Evolutionary conservation across 2,113 vertebrate species (phyloP).

Genomic region (Apodemus speciosus): DNA sequence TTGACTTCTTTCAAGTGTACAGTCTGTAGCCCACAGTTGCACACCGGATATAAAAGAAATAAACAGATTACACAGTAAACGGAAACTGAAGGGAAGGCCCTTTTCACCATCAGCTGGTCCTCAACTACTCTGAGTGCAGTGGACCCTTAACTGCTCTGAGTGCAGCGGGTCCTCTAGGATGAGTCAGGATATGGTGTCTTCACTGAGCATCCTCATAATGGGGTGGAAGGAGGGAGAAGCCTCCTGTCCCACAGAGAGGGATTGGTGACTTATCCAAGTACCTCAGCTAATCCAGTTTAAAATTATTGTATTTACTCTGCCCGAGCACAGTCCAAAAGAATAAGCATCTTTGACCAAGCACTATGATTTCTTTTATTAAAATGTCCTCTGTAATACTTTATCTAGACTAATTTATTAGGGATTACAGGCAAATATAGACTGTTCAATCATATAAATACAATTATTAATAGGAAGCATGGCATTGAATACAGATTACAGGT

Average conservation of each 20-base stretch:
- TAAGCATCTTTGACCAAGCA: background rate
- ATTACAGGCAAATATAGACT: background rate
- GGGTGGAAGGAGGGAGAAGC: background rate
- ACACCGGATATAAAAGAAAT: background rate
- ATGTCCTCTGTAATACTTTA: background rate
- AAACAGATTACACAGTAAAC: background rate
- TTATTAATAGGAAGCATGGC: background rate
- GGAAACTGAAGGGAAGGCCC: background rate
- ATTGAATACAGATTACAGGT: background rate
- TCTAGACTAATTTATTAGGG: background rate
- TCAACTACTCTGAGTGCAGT: no score
- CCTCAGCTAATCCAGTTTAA: background rate
- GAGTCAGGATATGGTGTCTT: no score
- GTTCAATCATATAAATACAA: background rate
- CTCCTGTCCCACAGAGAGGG: background rate
- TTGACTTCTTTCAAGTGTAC: background rate
- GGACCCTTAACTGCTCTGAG: no score
- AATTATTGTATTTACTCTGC: background rate
- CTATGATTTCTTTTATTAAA: background rate
- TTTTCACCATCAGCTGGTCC: no score
- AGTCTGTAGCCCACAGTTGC: background rate
- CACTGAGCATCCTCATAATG: background rate
- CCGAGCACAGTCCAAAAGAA: background rate
- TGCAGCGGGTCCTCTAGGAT: no score
- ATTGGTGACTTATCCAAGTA: background rate